These are phyloP conservation scores for Formica exsecta DNA, from an alignment of 1,140 invertebrate species.

Conservation along the genomic window DNA sequence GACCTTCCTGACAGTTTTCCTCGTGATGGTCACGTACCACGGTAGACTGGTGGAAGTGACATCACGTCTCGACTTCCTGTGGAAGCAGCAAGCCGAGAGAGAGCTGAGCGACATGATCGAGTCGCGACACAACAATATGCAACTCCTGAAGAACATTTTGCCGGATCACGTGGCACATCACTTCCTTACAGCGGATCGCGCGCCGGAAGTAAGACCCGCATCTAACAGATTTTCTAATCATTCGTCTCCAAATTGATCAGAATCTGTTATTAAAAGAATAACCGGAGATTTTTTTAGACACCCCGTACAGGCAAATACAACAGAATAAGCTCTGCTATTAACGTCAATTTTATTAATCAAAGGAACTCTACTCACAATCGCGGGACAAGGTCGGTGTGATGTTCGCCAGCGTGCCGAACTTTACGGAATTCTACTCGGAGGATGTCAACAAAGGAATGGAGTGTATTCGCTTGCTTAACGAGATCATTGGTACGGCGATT, in stretches of 20 bases:
- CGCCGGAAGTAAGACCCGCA: slow-evolving; percentile 88
- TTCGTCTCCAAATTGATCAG: too few species aligned
- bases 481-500: slow-evolving; percentile 94
- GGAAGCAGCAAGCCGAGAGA: slow-evolving; percentile 97
- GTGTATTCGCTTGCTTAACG: slow-evolving; percentile 98
- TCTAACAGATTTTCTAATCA: not conserved
- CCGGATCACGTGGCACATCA: slow-evolving; percentile 98
- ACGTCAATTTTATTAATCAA: slow-evolving; percentile 82
- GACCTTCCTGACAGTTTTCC: slow-evolving; percentile 93
- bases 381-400: slow-evolving; percentile 97
- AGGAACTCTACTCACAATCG: slow-evolving; percentile 98
- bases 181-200: slow-evolving; percentile 93
- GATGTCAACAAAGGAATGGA: slow-evolving; percentile 98
- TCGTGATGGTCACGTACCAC: slow-evolving; percentile 96
- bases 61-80: slow-evolving; percentile 96
- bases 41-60: slow-evolving; percentile 96
- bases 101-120: slow-evolving; percentile 97
- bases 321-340: not conserved
- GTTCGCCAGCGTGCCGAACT: slow-evolving; percentile 99
- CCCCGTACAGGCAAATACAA: not conserved
- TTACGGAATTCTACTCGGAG: slow-evolving; percentile 99
- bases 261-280: too few species aligned
- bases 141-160: slow-evolving; percentile 96
- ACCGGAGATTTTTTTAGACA: too few species aligned
- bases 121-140: slow-evolving; percentile 94